A percentile compares a stretch with the other conserved stretches of the same genome.
phyloP scores from a whole-genome alignment of 2,113 vertebrate species.

The Ciconia boyciana region DNA sequence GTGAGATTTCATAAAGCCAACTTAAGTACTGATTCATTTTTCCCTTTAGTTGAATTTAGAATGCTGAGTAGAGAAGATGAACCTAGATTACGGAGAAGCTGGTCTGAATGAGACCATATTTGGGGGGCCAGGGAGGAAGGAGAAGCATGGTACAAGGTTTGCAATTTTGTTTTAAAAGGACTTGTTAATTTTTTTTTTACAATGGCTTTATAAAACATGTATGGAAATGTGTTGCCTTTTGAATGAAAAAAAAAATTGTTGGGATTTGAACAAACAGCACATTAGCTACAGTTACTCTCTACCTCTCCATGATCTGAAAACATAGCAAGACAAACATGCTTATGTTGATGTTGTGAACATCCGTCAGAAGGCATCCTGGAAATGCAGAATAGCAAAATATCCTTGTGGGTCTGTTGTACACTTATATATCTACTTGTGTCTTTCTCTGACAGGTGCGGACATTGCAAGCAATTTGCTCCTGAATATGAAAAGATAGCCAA shows the following conservation, averaged over 20 bases:
- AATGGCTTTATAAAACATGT: background rate
- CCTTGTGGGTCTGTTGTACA: rapidly evolving
- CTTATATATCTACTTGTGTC: background rate
- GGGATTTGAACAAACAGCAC: background rate
- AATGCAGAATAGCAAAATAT: background rate
- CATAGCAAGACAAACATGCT: background rate
- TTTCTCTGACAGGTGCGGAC: constrained; percentile 85
- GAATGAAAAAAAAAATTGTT: background rate
- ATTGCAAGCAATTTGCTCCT: constrained; percentile 94
- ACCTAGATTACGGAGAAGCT: background rate
- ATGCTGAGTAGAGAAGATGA: background rate
- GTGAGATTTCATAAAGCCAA: background rate
- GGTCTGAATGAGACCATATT: background rate
- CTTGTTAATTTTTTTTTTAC: background rate
- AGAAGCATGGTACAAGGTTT: background rate
- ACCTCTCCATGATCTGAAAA: background rate
- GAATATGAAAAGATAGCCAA: constrained; percentile 95
- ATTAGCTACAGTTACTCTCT: background rate
- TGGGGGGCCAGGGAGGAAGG: background rate
- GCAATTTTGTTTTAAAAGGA: background rate
- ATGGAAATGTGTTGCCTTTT: background rate
- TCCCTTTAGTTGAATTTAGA: background rate
- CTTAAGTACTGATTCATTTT: background rate
- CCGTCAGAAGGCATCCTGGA: background rate
- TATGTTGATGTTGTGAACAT: background rate